Percentiles rank a stretch among this genome's conserved stretches.
Evolutionary conservation across 2,113 vertebrate genomes (phyloP).

Genomic region (Syngnathus typhle): DNA sequence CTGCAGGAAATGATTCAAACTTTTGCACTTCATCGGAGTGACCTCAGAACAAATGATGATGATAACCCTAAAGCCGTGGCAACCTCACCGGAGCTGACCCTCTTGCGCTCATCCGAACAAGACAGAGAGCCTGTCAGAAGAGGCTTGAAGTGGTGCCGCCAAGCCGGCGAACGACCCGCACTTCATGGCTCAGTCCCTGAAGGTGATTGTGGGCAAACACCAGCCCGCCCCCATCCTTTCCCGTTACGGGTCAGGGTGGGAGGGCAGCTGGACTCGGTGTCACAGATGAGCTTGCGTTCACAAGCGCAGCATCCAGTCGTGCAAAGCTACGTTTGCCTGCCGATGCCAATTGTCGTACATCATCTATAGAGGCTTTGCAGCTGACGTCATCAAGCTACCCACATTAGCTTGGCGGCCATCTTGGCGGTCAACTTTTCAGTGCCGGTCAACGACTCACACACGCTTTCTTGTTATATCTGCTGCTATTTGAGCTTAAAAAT

Average conservation of each 20-base stretch:
- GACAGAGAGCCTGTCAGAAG: constrained; percentile 55
- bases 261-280: constrained; percentile 52
- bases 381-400: no score
- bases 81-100: constrained; percentile 55
- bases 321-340: background rate
- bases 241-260: background rate
- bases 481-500: no score
- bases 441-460: no score
- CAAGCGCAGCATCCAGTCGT: constrained; percentile 45
- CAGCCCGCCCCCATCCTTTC: constrained; percentile 17
- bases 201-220: constrained; percentile 46
- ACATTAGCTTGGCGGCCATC: no score
- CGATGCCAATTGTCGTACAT: no score
- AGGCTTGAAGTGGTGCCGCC: constrained; percentile 58
- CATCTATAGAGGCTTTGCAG: no score
- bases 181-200: constrained; percentile 34
- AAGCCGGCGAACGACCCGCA: constrained; percentile 55
- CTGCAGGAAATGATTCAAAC: no score
- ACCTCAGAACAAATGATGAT: constrained; percentile 18
- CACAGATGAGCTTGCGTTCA: constrained; percentile 68
- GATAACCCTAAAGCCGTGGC: constrained; percentile 55
- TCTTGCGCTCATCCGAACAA: constrained; percentile 57
- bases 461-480: no score
- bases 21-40: background rate
- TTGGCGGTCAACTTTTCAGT: no score